Conservation (phyloP, 2,797 vertebrate species). For the Paguma larvata region DNA sequence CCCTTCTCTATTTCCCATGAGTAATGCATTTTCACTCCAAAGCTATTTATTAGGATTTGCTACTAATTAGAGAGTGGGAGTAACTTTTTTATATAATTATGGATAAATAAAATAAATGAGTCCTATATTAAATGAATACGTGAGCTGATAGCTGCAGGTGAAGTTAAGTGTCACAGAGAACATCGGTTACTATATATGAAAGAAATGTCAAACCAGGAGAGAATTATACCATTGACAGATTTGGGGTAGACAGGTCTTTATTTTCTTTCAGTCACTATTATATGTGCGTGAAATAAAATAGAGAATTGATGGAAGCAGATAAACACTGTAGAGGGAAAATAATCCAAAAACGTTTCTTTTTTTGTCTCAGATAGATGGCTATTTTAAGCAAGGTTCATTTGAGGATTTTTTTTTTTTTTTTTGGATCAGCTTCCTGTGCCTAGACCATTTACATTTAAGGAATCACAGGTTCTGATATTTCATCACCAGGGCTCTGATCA, state of each 20-base stretch:
- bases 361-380: background rate
- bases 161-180: slow-evolving; percentile 40
- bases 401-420: background rate
- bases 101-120: slow-evolving; percentile 25
- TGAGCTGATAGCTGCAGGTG: slow-evolving; percentile 16
- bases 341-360: background rate
- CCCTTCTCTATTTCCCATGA: background rate
- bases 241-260: background rate
- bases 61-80: background rate
- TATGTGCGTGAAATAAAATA: slow-evolving; percentile 6
- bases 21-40: slow-evolving; percentile 31
- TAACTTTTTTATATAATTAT: slow-evolving; percentile 20
- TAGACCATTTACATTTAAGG: slow-evolving; percentile 8
- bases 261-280: slow-evolving; percentile 52
- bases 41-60: slow-evolving; percentile 18
- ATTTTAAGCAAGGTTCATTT: slow-evolving; percentile 41
- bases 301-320: background rate
- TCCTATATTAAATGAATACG: slow-evolving; percentile 16
- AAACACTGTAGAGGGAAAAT: background rate
- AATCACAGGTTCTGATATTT: background rate
- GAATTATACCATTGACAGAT: background rate
- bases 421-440: background rate
- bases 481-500: background rate
- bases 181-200: slow-evolving; percentile 6
- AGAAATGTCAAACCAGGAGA: background rate